Percentiles rank a stretch among this genome's conserved stretches.
Conservation (phyloP, 2,888 invertebrate genomes). For the Synergus japonicus region DNA sequence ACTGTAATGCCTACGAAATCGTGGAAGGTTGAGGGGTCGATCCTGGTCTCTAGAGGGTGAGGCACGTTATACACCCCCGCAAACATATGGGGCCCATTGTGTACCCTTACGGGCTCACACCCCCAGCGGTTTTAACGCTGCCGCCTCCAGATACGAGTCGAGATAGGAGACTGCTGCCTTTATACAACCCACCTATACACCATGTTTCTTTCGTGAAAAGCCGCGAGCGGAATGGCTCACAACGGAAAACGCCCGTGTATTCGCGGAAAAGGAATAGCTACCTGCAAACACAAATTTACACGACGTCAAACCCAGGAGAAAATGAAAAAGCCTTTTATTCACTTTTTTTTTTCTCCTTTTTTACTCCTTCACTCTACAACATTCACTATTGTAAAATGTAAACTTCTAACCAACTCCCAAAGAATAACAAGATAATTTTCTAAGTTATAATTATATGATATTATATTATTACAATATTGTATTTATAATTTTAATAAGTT, state of each 20-base stretch:
- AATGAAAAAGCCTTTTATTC: constrained; percentile 25
- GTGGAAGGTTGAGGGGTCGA: constrained; percentile 60
- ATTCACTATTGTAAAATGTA: background rate
- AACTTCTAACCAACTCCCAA: background rate
- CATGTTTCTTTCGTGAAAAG: constrained; percentile 70
- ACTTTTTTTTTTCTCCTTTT: background rate
- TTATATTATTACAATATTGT: no score
- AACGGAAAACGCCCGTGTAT: constrained; percentile 57
- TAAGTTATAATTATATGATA: no score
- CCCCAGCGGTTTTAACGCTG: constrained; percentile 62
- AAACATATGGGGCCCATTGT: constrained; percentile 74
- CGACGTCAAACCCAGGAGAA: constrained; percentile 42
- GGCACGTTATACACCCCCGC: constrained; percentile 70
- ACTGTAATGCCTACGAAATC: constrained; percentile 59
- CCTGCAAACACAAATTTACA: constrained; percentile 30
- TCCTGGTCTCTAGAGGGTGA: constrained; percentile 58
- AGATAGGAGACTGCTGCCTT: constrained; percentile 65
- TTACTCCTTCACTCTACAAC: background rate
- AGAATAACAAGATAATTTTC: background rate
- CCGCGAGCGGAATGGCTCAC: constrained; percentile 52
- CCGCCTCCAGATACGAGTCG: constrained; percentile 67
- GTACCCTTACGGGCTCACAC: constrained; percentile 63
- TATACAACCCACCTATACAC: constrained; percentile 66
- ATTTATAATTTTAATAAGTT: no score
- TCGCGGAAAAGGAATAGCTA: constrained; percentile 49